phyloP scores from a whole-genome alignment of 2,797 vertebrate genomes.

The Pseudochaenichthys georgianus region DNA sequence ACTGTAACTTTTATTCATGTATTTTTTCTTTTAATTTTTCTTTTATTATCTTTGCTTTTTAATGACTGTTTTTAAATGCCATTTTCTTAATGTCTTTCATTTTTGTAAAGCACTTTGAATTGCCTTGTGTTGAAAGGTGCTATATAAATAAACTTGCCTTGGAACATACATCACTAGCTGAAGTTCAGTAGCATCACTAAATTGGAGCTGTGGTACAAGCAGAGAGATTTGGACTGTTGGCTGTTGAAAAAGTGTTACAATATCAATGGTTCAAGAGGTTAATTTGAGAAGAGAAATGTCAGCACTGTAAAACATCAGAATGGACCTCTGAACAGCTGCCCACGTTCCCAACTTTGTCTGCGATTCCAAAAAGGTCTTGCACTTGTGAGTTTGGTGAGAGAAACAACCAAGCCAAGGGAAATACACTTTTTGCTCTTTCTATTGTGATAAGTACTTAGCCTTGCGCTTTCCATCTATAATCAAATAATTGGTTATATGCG shows the following conservation, averaged over 20 bases:
- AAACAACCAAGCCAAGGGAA: constrained; percentile 16
- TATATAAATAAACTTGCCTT: too few species aligned
- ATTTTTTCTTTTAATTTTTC: too few species aligned
- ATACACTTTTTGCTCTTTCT: constrained; percentile 17
- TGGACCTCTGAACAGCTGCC: constrained; percentile 22
- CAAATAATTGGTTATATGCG: constrained; percentile 8
- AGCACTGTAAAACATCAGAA: constrained; percentile 19
- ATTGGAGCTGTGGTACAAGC: background rate
- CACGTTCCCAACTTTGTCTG: constrained; percentile 18
- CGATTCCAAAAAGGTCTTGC: constrained; percentile 15
- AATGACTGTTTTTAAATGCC: too few species aligned
- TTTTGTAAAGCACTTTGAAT: too few species aligned
- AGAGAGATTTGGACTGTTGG: background rate
- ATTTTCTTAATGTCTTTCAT: too few species aligned
- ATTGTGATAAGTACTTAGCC: constrained; percentile 37
- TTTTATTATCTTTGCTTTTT: too few species aligned
- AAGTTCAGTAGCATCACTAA: background rate
- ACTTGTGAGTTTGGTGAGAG: background rate
- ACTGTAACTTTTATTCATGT: too few species aligned
- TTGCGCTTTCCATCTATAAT: constrained; percentile 16
- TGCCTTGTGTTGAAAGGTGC: too few species aligned
- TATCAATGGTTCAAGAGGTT: constrained; percentile 19
- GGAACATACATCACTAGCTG: background rate
- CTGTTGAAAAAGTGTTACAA: background rate
- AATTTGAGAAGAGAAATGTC: constrained; percentile 26